A percentile compares a stretch with the other conserved stretches of the same genome.
Evolutionary conservation across 2,888 invertebrate genomes (phyloP).

Genomic region (Ectobius pallidus): DNA sequence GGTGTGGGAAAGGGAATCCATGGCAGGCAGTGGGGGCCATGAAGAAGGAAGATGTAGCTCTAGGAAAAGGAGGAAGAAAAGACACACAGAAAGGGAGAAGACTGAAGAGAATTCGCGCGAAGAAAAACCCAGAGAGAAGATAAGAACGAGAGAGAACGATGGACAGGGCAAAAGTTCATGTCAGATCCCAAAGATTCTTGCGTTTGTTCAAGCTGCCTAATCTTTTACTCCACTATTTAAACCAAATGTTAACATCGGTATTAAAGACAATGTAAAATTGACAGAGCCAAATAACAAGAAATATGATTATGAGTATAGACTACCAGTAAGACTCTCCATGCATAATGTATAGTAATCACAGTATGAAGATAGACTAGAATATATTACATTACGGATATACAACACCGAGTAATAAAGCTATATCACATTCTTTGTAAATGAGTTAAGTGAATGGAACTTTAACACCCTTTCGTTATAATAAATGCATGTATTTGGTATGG

Average conservation of each 20-base stretch:
- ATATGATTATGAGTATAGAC: no score
- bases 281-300: not conserved
- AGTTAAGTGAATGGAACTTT: no score
- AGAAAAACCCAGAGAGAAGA: constrained; percentile 30
- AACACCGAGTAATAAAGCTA: no score
- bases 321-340: no score
- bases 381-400: no score
- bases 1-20: constrained; percentile 30
- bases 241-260: no score
- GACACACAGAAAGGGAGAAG: constrained; percentile 25
- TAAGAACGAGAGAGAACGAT: constrained; percentile 35
- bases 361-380: no score
- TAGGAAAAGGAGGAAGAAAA: not conserved
- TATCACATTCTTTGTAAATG: no score
- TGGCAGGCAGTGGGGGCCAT: constrained; percentile 10
- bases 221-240: not conserved
- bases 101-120: constrained; percentile 18
- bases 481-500: no score
- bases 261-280: not conserved
- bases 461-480: no score
- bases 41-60: constrained; percentile 22
- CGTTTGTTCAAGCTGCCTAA: constrained; percentile 8
- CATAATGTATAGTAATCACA: no score
- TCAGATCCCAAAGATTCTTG: constrained; percentile 9
- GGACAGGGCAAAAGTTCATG: constrained; percentile 29